Evolutionary conservation across 2,888 invertebrate species (phyloP).

Genomic region (Cerastis leucographa): DNA sequence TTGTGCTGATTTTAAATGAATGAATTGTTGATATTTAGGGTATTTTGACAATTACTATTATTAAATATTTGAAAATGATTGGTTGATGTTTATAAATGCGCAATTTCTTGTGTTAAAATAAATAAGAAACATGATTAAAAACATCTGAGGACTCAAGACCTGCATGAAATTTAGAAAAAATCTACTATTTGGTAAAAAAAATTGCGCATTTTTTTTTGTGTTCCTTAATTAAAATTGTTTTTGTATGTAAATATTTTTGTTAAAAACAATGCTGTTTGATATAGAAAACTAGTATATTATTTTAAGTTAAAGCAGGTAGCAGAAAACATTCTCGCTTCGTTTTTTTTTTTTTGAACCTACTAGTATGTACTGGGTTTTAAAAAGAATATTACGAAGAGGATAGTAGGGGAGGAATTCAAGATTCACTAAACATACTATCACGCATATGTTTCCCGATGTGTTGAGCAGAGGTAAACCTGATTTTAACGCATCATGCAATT

Average conservation of each 20-base stretch:
- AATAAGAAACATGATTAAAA: not conserved
- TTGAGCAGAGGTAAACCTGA: not conserved
- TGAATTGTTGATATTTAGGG: not conserved
- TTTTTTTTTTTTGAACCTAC: not conserved
- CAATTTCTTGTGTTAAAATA: constrained; percentile 17
- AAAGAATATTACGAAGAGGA: not conserved
- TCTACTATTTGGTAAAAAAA: not conserved
- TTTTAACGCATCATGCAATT: not conserved
- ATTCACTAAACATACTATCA: not conserved
- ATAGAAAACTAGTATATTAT: constrained; percentile 19
- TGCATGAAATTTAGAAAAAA: not conserved
- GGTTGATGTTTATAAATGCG: constrained; percentile 30
- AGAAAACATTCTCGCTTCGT: too few relatives aligned
- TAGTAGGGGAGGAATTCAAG: not conserved
- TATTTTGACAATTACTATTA: constrained; percentile 38
- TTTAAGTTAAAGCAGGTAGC: not conserved
- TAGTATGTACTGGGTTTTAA: not conserved
- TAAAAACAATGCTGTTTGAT: constrained; percentile 31
- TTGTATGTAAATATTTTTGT: constrained; percentile 57
- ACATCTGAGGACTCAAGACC: not conserved
- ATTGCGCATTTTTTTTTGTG: constrained; percentile 41
- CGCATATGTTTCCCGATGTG: not conserved
- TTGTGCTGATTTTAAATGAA: constrained; percentile 22
- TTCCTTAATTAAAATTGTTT: constrained; percentile 50
- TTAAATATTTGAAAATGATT: constrained; percentile 26